These are phyloP conservation scores for Ormyrus thymus DNA, from an alignment of 2,888 invertebrate species.

Conservation along the genomic window DNA sequence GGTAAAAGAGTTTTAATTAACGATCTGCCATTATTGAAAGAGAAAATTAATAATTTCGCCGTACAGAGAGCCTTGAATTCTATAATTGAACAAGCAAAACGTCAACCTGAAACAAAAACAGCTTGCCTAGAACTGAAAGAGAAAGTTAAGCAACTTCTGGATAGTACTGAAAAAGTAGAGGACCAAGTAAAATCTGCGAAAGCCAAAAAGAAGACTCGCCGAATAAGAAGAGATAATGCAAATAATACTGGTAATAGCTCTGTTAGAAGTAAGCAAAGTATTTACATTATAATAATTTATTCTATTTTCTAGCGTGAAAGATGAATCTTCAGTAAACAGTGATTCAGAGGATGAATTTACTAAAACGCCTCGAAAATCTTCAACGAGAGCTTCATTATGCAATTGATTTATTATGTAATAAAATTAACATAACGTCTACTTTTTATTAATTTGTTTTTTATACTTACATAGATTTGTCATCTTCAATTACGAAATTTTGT, in stretches of 20 bases:
- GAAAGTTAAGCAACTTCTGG: slow-evolving; percentile 67
- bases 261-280: slow-evolving; percentile 45
- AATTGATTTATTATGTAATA: no score
- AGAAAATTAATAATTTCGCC: slow-evolving; percentile 71
- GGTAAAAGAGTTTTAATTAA: slow-evolving; percentile 68
- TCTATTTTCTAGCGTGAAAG: slow-evolving; percentile 9
- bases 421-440: no score
- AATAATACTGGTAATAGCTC: slow-evolving; percentile 16
- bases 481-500: no score
- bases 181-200: slow-evolving; percentile 49
- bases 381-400: slow-evolving; percentile 24
- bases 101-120: slow-evolving; percentile 66
- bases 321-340: slow-evolving; percentile 39
- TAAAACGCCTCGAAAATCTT: slow-evolving; percentile 38
- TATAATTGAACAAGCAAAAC: slow-evolving; percentile 69
- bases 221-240: slow-evolving; percentile 52
- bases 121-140: slow-evolving; percentile 67
- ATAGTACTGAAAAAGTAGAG: slow-evolving; percentile 58
- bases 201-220: slow-evolving; percentile 44
- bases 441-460: no score
- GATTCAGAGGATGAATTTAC: slow-evolving; percentile 46
- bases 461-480: no score
- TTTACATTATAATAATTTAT: slow-evolving; percentile 2
- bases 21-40: slow-evolving; percentile 69
- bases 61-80: slow-evolving; percentile 65